Evolutionary conservation across 2,888 invertebrate genomes (phyloP).

Genomic region (Physocephala rufipes): DNA sequence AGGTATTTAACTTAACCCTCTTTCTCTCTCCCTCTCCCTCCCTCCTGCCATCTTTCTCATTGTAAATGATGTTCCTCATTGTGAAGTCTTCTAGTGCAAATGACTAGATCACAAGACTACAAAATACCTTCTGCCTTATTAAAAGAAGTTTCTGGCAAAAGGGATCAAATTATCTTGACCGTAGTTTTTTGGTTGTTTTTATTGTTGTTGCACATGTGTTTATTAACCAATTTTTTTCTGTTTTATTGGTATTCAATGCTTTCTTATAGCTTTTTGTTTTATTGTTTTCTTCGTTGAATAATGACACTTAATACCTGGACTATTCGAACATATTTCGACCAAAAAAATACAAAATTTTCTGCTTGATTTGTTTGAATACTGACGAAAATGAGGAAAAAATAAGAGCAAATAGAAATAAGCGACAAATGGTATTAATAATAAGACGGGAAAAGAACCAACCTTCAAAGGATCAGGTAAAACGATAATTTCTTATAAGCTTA

Average conservation of each 20-base stretch:
- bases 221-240: conserved; percentile 3
- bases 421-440: not conserved
- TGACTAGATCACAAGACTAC: no score
- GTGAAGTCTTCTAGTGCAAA: no score
- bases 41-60: no score
- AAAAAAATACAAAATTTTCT: conserved; percentile 61
- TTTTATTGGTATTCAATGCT: not conserved
- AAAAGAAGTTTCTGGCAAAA: no score
- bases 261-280: not conserved
- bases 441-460: not conserved
- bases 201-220: not conserved
- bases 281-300: conserved; percentile 16
- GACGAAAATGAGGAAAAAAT: conserved; percentile 3
- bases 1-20: no score
- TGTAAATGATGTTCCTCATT: no score
- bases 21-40: no score
- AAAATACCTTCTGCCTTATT: no score
- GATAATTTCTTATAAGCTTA: conserved; percentile 7
- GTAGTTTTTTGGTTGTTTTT: not conserved
- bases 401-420: conserved; percentile 27
- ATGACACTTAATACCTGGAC: conserved; percentile 47
- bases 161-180: no score
- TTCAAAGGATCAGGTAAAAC: conserved; percentile 19
- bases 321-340: conserved; percentile 52
- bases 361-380: conserved; percentile 54